Evolutionary conservation across 2,113 vertebrate species (phyloP).

Genomic region (Potamarius usumacintae): DNA sequence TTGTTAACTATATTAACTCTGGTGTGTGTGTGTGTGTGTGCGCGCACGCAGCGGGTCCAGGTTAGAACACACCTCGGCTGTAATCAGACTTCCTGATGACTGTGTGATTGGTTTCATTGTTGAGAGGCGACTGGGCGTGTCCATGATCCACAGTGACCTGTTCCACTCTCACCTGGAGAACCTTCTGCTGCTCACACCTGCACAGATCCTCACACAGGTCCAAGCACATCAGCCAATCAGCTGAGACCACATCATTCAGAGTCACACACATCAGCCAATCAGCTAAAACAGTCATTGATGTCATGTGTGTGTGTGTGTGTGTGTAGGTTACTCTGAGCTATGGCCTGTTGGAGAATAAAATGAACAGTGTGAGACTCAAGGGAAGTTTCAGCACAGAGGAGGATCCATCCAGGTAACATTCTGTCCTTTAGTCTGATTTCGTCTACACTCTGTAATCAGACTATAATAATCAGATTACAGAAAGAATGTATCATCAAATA

Average conservation of each 20-base stretch:
- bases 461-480: neutral
- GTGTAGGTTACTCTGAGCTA: slow-evolving; percentile 89
- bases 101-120: slow-evolving; percentile 92
- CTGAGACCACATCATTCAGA: neutral
- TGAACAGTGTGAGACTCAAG: slow-evolving; percentile 82
- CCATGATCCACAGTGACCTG: slow-evolving; percentile 76
- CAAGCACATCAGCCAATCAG: slow-evolving; percentile 22
- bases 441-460: neutral
- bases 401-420: slow-evolving; percentile 82
- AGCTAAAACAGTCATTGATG: neutral
- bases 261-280: neutral
- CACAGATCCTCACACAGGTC: slow-evolving; percentile 74
- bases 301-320: slow-evolving; percentile 42
- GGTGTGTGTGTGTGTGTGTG: slow-evolving; percentile 26
- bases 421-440: neutral
- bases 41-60: slow-evolving; percentile 70
- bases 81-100: slow-evolving; percentile 87
- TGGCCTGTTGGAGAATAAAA: slow-evolving; percentile 85
- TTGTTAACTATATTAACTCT: too few species aligned
- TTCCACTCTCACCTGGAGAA: slow-evolving; percentile 95
- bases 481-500: neutral
- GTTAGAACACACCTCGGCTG: slow-evolving; percentile 81
- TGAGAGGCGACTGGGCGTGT: slow-evolving; percentile 77
- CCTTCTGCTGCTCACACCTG: slow-evolving; percentile 75
- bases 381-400: slow-evolving; percentile 80